phyloP scores from a whole-genome alignment of 2,797 vertebrate genomes.

The Hoplostethus atlanticus region DNA sequence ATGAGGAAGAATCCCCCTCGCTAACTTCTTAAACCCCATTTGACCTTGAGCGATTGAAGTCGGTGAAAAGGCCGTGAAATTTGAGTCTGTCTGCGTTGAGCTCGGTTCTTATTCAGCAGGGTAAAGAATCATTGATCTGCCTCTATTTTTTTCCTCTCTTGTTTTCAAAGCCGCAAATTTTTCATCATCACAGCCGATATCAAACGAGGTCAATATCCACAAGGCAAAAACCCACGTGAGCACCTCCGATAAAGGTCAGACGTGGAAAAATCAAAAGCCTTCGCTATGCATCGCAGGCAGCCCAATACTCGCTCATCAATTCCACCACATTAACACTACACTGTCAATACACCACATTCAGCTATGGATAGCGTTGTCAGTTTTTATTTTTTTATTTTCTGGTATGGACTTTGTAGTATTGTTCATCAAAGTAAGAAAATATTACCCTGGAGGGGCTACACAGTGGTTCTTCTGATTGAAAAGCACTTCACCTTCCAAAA shows the following conservation, averaged over 20 bases:
- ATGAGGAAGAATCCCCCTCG: not conserved
- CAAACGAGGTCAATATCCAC: conserved; percentile 36
- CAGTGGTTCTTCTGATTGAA: conserved; percentile 19
- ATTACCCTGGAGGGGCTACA: conserved; percentile 28
- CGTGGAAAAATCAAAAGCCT: conserved; percentile 51
- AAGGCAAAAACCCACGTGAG: conserved; percentile 28
- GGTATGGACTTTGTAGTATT: conserved; percentile 34
- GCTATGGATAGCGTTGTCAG: conserved; percentile 3
- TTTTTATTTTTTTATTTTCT: conserved; percentile 31
- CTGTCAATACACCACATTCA: not conserved
- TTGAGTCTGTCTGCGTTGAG: conserved; percentile 4
- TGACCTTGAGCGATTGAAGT: conserved; percentile 59
- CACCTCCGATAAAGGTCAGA: conserved; percentile 60
- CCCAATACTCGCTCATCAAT: conserved; percentile 42
- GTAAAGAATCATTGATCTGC: conserved; percentile 43
- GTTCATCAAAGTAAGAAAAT: conserved; percentile 67
- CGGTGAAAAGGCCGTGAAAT: conserved; percentile 29
- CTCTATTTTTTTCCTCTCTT: conserved; percentile 8
- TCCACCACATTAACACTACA: conserved; percentile 36
- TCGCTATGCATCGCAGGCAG: conserved; percentile 21
- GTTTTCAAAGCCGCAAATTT: conserved; percentile 50
- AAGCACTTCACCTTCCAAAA: conserved; percentile 59
- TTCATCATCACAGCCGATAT: conserved; percentile 54
- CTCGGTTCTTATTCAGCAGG: conserved; percentile 17
- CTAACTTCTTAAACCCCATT: conserved; percentile 41